These are phyloP conservation scores for Pangasianodon hypophthalmus DNA, from an alignment of 2,113 vertebrate genomes.

Conservation along the genomic window DNA sequence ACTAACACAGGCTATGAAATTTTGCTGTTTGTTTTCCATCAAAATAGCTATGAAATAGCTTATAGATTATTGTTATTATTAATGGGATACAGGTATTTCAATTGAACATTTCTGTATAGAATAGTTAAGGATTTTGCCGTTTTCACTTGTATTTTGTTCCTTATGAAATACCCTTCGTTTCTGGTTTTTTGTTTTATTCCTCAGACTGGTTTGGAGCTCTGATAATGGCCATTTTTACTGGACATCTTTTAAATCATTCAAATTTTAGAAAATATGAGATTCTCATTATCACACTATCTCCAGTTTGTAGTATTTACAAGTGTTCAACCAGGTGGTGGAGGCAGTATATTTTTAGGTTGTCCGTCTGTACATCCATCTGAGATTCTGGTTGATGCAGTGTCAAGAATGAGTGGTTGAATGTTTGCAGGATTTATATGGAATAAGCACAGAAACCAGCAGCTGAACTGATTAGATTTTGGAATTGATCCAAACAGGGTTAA, in stretches of 20 bases:
- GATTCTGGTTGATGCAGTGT: neutral
- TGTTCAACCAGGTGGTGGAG: neutral
- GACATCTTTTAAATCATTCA: neutral
- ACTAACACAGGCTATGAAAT: no score
- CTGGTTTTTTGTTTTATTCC: no score
- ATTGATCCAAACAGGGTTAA: neutral
- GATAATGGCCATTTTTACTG: no score
- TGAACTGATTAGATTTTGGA: neutral
- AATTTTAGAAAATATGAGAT: neutral
- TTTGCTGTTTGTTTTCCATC: no score
- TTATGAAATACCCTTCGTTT: no score
- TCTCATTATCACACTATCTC: neutral
- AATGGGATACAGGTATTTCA: no score
- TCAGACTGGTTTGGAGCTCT: no score
- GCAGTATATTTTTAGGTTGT: neutral
- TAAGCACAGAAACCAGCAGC: neutral
- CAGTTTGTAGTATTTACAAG: neutral
- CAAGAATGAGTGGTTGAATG: neutral
- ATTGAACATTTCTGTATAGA: no score
- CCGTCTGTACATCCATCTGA: neutral
- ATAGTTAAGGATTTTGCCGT: no score
- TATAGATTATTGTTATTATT: no score
- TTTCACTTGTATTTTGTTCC: no score
- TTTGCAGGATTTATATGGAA: neutral
- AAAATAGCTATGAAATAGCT: no score